Percentiles rank a stretch among this genome's conserved stretches.
phyloP scores from a whole-genome alignment of 2,797 vertebrate genomes.

The Iguana delicatissima region DNA sequence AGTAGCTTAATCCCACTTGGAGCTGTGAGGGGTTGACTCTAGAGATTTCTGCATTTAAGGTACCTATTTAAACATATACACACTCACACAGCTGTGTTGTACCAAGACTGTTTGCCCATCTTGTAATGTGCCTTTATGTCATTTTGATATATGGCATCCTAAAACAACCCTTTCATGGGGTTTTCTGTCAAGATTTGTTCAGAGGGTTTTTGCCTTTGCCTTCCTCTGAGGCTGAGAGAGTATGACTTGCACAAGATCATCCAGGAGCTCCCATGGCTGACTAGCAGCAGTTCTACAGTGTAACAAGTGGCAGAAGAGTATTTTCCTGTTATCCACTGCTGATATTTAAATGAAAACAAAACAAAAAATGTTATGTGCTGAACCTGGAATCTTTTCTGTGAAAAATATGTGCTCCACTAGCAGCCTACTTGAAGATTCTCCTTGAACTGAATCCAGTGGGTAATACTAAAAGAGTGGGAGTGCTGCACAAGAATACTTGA shows the following conservation, averaged over 20 bases:
- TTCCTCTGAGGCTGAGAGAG: too few relatives aligned
- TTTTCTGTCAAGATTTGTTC: too few relatives aligned
- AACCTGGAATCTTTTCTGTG: neutral
- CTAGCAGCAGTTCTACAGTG: neutral
- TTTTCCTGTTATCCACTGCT: neutral
- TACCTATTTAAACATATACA: neutral
- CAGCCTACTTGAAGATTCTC: neutral
- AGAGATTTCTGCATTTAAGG: neutral
- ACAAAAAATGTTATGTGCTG: too few relatives aligned
- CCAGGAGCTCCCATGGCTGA: neutral
- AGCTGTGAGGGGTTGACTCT: neutral
- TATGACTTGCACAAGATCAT: too few relatives aligned
- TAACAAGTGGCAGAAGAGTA: neutral
- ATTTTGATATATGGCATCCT: too few relatives aligned
- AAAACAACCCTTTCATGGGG: too few relatives aligned
- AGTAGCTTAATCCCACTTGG: neutral
- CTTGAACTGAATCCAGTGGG: neutral
- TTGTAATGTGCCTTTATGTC: too few relatives aligned
- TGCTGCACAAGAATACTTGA: neutral
- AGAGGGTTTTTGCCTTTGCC: too few relatives aligned
- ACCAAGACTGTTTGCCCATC: neutral
- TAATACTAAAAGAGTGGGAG: neutral
- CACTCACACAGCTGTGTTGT: neutral
- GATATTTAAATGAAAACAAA: neutral
- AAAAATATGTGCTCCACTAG: neutral